Evolutionary conservation across 1,140 invertebrate species (phyloP), one percentile per base, ranked within the genome.

Genomic region (Charaxes varanes): DNA sequence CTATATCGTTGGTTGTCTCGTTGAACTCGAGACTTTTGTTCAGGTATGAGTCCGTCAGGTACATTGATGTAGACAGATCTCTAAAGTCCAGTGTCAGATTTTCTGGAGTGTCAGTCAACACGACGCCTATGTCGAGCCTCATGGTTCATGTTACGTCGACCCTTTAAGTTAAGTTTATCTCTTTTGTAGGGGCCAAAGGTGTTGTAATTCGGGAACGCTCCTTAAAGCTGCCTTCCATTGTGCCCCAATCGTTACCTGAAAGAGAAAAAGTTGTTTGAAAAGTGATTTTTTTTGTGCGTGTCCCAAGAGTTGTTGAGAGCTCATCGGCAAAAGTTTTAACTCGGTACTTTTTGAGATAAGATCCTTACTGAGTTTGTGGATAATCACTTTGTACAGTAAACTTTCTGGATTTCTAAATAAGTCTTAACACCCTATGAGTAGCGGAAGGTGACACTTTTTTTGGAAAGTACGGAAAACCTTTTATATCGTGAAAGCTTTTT

Each of bases 61-160:
- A 83, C 79, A 83, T 83, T 27, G 78, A 79, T 43, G 78, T 83
- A 4, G 78, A 77, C 3, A 83, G 50, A 36, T 82, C 71, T 51
- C 57, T 43, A 12, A 70, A 60, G 55, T 80, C 71, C 19, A 80
- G 48, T 14, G 73, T 79, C 32, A 65, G 57, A 41, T 82, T 79
- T 4, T 64, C 62, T 7, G 58, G 66, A 4, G 60, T 53, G 21
- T 68, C 54, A 24, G 40, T 66, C 6, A 70, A 53, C n/a, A 82
- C 50, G 34, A 77, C 54, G 40, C 61, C 56, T 12, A 64, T 38
- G 28, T 72, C 62, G 31, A 73, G 41, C 69, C 62, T 77, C 77
- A 81, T 81, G 53, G 8, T 50, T 55, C 67, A 73, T 81, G 56
- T 56, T 66, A 40, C 42, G 28, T 50, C 13, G 15, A 10, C 23